Conservation (phyloP, 2,113 vertebrate genomes). For the Cathartes aura region DNA sequence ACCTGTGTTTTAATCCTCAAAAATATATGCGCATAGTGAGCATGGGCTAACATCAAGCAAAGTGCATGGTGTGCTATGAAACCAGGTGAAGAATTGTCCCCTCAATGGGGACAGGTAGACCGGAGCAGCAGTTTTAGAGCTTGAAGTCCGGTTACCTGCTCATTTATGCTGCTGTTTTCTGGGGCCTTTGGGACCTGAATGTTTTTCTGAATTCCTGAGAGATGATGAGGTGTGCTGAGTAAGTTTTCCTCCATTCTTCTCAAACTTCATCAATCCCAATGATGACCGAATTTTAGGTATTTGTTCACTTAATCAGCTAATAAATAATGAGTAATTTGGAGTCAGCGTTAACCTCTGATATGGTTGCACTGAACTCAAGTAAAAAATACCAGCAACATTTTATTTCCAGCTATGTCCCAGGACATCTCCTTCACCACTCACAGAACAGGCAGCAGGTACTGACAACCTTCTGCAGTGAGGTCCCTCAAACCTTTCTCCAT, state of each 20-base stretch:
- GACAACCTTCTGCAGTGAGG: background rate
- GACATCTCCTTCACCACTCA: background rate
- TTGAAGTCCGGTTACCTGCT: background rate
- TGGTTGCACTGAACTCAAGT: background rate
- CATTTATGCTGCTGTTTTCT: background rate
- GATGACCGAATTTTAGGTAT: background rate
- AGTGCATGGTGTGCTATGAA: background rate
- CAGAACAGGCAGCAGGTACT: background rate
- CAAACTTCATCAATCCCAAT: background rate
- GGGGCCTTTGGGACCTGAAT: fast-evolving
- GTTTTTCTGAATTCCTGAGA: background rate
- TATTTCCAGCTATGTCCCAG: background rate
- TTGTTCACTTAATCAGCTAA: background rate
- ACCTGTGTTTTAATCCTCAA: background rate
- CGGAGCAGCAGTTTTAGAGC: background rate
- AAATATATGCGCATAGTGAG: background rate
- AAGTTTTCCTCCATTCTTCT: background rate
- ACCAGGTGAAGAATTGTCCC: background rate
- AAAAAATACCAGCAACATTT: background rate
- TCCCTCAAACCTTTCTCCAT: background rate
- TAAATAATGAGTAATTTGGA: background rate
- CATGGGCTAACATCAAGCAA: background rate
- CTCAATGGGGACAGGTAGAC: background rate
- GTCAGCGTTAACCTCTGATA: background rate
- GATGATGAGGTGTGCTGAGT: background rate